phyloP scores from a whole-genome alignment of 2,797 vertebrate species.

The Microhierax caerulescens region DNA sequence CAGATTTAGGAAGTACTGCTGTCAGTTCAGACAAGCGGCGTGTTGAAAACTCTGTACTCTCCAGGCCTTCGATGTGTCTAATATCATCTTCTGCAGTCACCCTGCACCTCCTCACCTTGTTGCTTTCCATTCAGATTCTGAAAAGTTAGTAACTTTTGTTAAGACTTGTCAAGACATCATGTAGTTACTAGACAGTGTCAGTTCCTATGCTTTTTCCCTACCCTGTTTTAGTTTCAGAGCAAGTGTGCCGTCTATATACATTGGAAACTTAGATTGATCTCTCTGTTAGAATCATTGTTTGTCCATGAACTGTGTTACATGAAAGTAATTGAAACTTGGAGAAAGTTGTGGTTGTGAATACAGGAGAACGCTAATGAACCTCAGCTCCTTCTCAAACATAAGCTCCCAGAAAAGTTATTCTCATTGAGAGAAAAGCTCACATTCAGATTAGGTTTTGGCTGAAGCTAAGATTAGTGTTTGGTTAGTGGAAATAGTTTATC shows the following conservation, averaged over 20 bases:
- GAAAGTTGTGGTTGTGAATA: neutral
- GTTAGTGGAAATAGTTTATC: neutral
- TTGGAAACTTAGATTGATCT: conserved; percentile 41
- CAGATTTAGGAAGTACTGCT: neutral
- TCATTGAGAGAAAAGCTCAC: neutral
- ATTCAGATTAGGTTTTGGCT: neutral
- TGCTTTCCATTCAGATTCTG: neutral
- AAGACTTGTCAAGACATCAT: neutral
- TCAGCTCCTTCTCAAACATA: neutral
- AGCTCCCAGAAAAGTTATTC: neutral
- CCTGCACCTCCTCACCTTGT: neutral
- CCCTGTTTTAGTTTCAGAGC: neutral
- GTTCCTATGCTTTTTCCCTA: neutral
- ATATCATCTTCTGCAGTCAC: neutral
- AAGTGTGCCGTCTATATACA: neutral
- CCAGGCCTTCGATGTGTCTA: neutral
- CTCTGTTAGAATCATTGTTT: conserved; percentile 6
- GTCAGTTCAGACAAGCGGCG: neutral
- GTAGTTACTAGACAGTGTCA: neutral
- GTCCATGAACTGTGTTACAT: conserved; percentile 30
- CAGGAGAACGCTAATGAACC: conserved; percentile 36
- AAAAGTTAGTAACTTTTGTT: neutral
- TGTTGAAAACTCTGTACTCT: neutral
- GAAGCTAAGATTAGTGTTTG: neutral
- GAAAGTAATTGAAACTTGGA: conserved; percentile 50